Base-by-base conservation (phyloP, 2,113 vertebrate genomes). In the Zosterops borbonicus region DNA sequence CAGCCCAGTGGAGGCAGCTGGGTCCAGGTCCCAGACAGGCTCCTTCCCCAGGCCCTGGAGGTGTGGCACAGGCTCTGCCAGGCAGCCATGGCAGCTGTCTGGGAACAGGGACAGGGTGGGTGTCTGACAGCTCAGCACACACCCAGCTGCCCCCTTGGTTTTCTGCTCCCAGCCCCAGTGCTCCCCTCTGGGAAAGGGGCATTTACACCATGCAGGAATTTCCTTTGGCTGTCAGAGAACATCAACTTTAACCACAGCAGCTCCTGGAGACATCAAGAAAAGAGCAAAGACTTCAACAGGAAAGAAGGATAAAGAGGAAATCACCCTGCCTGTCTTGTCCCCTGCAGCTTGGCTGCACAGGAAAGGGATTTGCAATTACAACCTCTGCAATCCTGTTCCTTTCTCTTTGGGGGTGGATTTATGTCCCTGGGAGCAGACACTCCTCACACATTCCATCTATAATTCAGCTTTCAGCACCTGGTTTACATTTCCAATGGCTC, bases 161-260 rank as follows among this genome's bases (percentile, higher is more conserved):
- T 62, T 47, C 55, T 55, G 50, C 41, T 29, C 42, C 46, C 49
- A 69, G 80, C 22, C 41, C 19, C 59, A 5, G 47, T 0, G 0
- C 23, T 63, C 52, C 59, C 69, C 12, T 41, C 27, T 29, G 42
- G 9, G 11, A 20, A 20, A 81, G 4, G 17, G 49, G 35, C 27
- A 16, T 6, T 65, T 5, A 12, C 1, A 39, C 10, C 1, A 0
- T 0, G 17, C 6, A 23, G 27, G 6, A 5, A 3, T 11, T 65
- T 74, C 53, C 62, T 59, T 35, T 53, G 46, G 41, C 24, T 52
- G 22, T 17, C 68, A 68, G 21, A 16, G 18, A 23, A n/a, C 11
- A 9, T 4, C 39, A 70, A 0, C 53, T 83, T 29, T 16, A 49
- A 19, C 29, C 23, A 20, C 2, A 6, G 53, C 60, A 93, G 24